Evolutionary conservation across 2,888 invertebrate species (phyloP).

Genomic region (Mellilla xanthometata): DNA sequence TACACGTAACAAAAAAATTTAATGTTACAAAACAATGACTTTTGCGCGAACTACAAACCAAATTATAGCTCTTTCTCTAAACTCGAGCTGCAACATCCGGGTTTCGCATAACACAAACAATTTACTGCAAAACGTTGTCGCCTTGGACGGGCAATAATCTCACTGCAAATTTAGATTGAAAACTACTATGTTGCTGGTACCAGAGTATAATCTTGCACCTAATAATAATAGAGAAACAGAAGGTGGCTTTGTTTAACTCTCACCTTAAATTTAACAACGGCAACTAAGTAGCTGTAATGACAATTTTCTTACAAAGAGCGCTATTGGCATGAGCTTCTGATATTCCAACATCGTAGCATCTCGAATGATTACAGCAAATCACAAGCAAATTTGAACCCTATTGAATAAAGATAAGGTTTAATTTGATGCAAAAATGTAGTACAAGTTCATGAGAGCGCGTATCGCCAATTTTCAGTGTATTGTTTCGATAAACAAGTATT

Average conservation of each 20-base stretch:
- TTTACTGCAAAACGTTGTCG: neutral
- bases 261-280: neutral
- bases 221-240: neutral
- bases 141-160: neutral
- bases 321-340: constrained; percentile 2
- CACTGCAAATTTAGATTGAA: constrained; percentile 4
- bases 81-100: no score
- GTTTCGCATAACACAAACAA: no score
- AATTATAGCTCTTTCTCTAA: no score
- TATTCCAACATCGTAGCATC: constrained; percentile 2
- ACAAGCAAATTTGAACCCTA: constrained; percentile 1
- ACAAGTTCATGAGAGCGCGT: neutral
- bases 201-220: constrained; percentile 4
- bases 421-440: neutral
- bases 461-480: constrained; percentile 10
- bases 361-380: neutral
- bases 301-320: neutral
- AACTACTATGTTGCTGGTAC: constrained; percentile 2
- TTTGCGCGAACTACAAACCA: no score
- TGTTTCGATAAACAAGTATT: constrained; percentile 10
- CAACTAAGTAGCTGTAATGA: constrained; percentile 1
- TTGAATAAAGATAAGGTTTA: neutral
- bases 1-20: no score
- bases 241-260: neutral
- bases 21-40: no score